A percentile compares a stretch with the other conserved stretches of the same genome.
Conservation (phyloP, 2,888 invertebrate species). For the Urechis unicinctus region DNA sequence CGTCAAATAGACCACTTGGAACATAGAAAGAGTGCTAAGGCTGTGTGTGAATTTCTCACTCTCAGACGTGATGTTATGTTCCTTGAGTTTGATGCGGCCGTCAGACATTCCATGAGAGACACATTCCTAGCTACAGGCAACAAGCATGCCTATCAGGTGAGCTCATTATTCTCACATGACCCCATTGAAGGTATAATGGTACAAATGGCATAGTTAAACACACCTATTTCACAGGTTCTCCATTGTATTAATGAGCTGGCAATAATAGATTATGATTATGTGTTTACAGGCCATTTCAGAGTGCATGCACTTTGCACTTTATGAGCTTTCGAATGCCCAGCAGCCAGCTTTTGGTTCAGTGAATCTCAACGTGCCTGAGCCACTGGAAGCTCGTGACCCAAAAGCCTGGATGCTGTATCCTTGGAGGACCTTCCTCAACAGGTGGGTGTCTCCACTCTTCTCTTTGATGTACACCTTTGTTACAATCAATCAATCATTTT, state of each 20-base stretch:
- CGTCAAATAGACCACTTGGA: constrained; percentile 42
- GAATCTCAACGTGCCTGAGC: constrained; percentile 43
- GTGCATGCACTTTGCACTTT: constrained; percentile 41
- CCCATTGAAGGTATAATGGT: too few relatives aligned
- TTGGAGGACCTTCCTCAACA: constrained; percentile 40
- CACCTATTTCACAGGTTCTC: too few relatives aligned
- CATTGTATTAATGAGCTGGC: too few relatives aligned
- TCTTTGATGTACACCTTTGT: neutral
- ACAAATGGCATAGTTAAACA: too few relatives aligned
- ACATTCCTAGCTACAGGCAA: constrained; percentile 48
- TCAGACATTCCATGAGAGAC: constrained; percentile 43
- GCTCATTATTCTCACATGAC: neutral
- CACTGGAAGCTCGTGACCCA: constrained; percentile 43
- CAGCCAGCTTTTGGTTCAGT: constrained; percentile 28
- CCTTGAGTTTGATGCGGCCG: constrained; percentile 46
- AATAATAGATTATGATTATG: neutral
- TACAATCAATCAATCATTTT: too few relatives aligned
- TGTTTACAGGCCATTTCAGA: constrained; percentile 33
- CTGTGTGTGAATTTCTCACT: constrained; percentile 37
- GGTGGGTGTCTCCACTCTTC: too few relatives aligned
- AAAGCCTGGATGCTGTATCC: constrained; percentile 34
- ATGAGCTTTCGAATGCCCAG: constrained; percentile 41
- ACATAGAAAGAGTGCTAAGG: constrained; percentile 30
- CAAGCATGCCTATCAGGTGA: constrained; percentile 39
- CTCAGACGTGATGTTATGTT: constrained; percentile 46